Base-by-base conservation (phyloP, 1,140 invertebrate species). In the Sarcophaga bullata region DNA sequence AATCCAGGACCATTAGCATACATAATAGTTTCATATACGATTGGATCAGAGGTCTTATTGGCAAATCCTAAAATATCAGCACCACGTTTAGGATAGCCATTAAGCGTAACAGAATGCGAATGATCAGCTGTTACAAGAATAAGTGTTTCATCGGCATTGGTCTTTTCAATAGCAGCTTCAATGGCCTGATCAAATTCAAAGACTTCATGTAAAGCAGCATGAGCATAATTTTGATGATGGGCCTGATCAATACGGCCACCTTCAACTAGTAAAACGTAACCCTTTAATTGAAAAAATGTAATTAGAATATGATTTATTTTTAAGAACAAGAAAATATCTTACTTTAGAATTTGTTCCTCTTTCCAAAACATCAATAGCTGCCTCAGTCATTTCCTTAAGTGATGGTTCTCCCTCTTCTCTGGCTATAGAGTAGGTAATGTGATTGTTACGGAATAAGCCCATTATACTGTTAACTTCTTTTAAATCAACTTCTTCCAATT, bases 371-470 rank as follows among this genome's bases (percentile, higher is more conserved):
- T 93, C 91, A 13, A 98, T 93, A 0, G 96, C 96, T 50, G 94
- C 94, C 80, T 92, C 90, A 0, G 95, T 96, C 96, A 98, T 97
- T 80, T 97, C 95, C 0, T 93, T 92, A 2, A 98, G 87, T 10
- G 92, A 93, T 0, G 95, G 95, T 52, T 92, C 90, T 47, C 86
- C 91, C 84, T 83, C 85, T 81, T 92, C 90, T 72, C 92, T 89
- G 13, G 93, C 92, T 49, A 92, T 86, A 75, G 94, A 93, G 85
- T 93, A 96, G 2, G 93, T 91, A 86, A 96, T 91, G 85, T 96
- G 94, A 81, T 92, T 92, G n/a, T 91, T 89, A 6, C 92, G 90
- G 87, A 96, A 96, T 50, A 96, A 86, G 10, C 93, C 93, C 86
- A 92, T 84, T 73, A 94, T 84, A 83, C 91, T 91, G 88, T 94